Conservation (phyloP, 2,113 vertebrate species). For the Prionailurus viverrinus region DNA sequence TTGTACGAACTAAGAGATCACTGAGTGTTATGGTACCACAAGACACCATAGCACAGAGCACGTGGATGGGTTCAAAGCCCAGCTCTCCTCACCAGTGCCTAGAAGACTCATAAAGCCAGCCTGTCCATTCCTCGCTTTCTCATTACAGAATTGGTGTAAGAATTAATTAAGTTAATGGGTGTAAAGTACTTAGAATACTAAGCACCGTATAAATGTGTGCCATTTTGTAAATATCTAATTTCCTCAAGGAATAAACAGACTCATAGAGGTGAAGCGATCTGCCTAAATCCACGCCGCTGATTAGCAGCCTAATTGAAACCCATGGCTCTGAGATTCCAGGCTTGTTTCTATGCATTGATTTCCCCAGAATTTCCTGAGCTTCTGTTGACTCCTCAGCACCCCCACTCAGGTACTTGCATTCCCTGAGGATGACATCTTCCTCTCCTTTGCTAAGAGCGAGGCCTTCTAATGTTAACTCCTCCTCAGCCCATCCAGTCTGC, state of each 20-base stretch:
- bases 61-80: neutral
- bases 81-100: neutral
- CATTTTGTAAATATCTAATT: neutral
- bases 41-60: neutral
- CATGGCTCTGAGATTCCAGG: neutral
- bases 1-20: neutral
- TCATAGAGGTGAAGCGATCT: neutral
- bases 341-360: neutral
- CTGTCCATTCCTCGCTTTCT: neutral
- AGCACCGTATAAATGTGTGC: neutral
- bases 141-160: neutral
- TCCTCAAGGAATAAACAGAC: neutral
- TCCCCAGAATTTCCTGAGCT: neutral
- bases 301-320: neutral
- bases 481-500: neutral
- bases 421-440: neutral
- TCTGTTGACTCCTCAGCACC: neutral
- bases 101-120: neutral
- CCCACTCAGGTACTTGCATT: neutral
- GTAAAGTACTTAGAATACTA: neutral
- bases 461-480: too few species aligned
- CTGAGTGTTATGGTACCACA: neutral
- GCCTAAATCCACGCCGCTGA: neutral
- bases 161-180: neutral
- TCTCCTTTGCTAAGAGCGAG: neutral